Evolutionary conservation across 2,888 invertebrate species (phyloP).

Genomic region (Brenthis daphne): DNA sequence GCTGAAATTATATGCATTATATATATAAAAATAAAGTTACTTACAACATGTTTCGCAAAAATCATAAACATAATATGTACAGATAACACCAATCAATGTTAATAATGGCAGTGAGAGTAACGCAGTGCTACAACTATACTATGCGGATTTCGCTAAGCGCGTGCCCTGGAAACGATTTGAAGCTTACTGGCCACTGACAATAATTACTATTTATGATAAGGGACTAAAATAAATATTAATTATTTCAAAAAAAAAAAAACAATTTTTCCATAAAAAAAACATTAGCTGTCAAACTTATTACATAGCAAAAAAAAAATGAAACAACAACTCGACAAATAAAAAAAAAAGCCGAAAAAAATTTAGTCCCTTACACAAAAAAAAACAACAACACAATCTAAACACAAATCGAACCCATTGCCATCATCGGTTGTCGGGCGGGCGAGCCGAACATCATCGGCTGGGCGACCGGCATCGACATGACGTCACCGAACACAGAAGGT

Average conservation of each 20-base stretch:
- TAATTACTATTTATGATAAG: background rate
- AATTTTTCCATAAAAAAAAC: background rate
- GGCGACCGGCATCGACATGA: constrained; percentile 60
- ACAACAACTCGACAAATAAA: background rate
- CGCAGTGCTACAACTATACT: constrained; percentile 29
- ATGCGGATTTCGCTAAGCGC: constrained; percentile 42
- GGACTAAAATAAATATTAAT: constrained; percentile 8
- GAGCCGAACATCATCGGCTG: constrained; percentile 53
- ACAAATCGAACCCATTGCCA: constrained; percentile 75
- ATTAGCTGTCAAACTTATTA: constrained; percentile 10
- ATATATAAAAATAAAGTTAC: constrained; percentile 7
- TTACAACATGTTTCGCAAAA: constrained; percentile 13
- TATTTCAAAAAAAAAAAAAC: background rate
- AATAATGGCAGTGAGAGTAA: constrained; percentile 34
- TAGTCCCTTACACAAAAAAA: constrained; percentile 45
- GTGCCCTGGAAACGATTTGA: constrained; percentile 41
- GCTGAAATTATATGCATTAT: constrained; percentile 8
- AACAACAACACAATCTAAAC: constrained; percentile 44
- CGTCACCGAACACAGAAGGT: constrained; percentile 55
- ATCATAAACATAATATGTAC: constrained; percentile 27
- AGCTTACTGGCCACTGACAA: constrained; percentile 28
- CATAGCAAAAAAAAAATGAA: constrained; percentile 12
- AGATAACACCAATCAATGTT: constrained; percentile 19
- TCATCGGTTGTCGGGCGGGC: constrained; percentile 63
- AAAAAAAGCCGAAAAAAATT: constrained; percentile 40